Base-by-base conservation (phyloP, 2,797 vertebrate genomes). In the Crenichthys baileyi region DNA sequence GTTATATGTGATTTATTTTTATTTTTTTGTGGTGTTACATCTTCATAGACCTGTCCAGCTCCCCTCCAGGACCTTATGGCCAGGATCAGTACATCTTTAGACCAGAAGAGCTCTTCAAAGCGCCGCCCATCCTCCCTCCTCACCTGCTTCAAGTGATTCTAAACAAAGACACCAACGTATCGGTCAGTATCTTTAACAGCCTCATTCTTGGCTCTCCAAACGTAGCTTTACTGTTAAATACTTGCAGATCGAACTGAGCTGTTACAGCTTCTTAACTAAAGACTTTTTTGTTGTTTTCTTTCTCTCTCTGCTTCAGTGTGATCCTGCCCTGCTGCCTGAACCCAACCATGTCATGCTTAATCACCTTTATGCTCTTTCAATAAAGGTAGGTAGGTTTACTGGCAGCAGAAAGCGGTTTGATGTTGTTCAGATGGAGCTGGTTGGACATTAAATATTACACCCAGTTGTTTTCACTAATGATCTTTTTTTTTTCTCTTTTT, bases 321-420 rank as follows among this genome's bases (percentile, higher is more conserved):
- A 99, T 87, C 98, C 98, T 24, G 98, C 98, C 6, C 93, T 99
- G 91, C 95, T 99, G 77, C 98, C 98, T 0, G 98, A 99, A 88
- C 98, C 98, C 87, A 99, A 99, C 93, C 98, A 99, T 0, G 98
- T 99, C 81, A 99, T 99, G 98, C 95, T 99, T 73, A 99, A 99
- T 87, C 98, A 99, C 91, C 97, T 99, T 24, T 99, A 99, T 0
- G 98, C 98, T 0, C 96, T 99, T 60, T 99, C 98, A 46, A 99
- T 99, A 93, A 99, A 99, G 97, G 98, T 99, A 92, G 92, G 93
- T 71, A 92, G 92, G 93, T 71, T 76, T 9, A 56, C 29, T 39
- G 5, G 29, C 65, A 22, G 18, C 12, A 39, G 48, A 60, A 39
- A 70, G 13, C 2, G 26, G 36, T 15, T 12, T 18, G 63, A 41